These are phyloP conservation scores for Pontoporia blainvillei DNA, from an alignment of 2,113 vertebrate species.

Conservation along the genomic window DNA sequence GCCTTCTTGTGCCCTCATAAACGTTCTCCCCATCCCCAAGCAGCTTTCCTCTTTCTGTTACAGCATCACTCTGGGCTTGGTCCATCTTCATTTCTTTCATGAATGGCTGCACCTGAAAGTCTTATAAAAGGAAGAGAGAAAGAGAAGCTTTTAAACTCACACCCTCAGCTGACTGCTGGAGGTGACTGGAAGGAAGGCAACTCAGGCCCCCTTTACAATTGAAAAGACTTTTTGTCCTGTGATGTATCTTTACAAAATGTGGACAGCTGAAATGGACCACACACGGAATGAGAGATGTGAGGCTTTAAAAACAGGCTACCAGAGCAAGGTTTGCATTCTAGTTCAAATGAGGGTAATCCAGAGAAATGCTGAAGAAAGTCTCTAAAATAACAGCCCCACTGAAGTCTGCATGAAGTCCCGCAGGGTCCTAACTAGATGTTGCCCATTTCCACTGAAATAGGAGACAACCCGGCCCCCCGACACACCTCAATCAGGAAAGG, in stretches of 20 bases:
- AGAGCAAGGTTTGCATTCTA: background rate
- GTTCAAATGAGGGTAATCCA: background rate
- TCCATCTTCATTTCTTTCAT: background rate
- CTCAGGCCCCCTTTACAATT: background rate
- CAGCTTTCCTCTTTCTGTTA: background rate
- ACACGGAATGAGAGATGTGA: background rate
- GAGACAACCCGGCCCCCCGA: background rate
- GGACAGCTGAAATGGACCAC: background rate
- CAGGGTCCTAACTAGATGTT: background rate
- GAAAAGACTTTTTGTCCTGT: background rate
- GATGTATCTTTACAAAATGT: background rate
- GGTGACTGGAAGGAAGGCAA: background rate
- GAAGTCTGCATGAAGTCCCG: background rate
- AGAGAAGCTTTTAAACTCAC: background rate
- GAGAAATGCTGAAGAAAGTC: background rate
- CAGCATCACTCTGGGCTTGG: background rate
- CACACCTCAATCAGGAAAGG: accelerated
- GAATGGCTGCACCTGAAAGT: background rate
- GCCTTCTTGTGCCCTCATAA: background rate
- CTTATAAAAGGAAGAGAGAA: background rate
- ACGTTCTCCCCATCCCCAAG: background rate
- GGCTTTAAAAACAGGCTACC: background rate
- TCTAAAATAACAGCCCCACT: background rate
- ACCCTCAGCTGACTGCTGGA: background rate
- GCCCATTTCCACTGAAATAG: background rate